Base-by-base conservation (phyloP, 2,113 vertebrate species). In the Hucho hucho region DNA sequence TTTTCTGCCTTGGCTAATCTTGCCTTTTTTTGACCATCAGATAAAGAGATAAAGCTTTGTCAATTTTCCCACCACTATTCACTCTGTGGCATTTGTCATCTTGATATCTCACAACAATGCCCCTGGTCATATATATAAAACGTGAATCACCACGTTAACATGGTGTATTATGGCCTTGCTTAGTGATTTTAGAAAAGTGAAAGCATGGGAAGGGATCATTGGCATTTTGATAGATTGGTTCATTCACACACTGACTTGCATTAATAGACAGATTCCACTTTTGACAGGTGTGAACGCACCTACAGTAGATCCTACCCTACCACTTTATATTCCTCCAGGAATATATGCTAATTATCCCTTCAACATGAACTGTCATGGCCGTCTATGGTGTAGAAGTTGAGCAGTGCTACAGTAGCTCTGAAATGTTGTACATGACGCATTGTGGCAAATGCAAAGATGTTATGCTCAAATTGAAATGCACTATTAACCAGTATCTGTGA, bases 381-480 rank as follows among this genome's bases (percentile, higher is more conserved):
- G 47, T 53, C 14, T 53, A 18, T 14, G 16, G 49, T 53, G 4
- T 18, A 18, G 49, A 53, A 5, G 49, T 53, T 18, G 16, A 5
- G 49, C 49, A 61, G 58, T 61, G 18, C n/a, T 11, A 18, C 14
- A 24, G 58, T 22, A 61, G n/a, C 58, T 61, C 58, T 20, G 53
- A 18, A 56, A 61, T 24, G 6, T 61, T 61, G 58, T 61, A 61
- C 58, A 22, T 61, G n/a, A 61, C 22, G 58, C 58, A 61, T 61
- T 61, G 58, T 66, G 64, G 64, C 64, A 29, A 66, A 29, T 32
- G 29, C 64, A 66, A 66, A 37, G 26, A n/a, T 12, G 20, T 49
- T 43, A 29, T 61, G 58, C 64, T 47, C 43, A 58, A 56, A 22
- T 64, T 72, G 63, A 89, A 88, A 79, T 90, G 89, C 90, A 90